Base-by-base conservation (phyloP, 1,140 invertebrate species). In the Drosophila nikananu region DNA sequence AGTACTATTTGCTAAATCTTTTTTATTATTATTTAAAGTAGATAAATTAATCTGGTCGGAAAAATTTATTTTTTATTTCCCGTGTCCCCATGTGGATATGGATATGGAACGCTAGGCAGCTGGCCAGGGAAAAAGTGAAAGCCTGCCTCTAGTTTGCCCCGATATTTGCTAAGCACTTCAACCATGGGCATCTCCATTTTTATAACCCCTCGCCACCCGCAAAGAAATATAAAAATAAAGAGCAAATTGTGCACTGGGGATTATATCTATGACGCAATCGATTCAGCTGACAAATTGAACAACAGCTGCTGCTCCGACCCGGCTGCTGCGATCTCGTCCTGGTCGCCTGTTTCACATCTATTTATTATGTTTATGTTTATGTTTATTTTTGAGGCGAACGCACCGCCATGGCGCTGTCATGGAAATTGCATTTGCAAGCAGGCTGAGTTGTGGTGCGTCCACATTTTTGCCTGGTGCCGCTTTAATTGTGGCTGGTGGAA, bases 101-200 rank as follows among this genome's bases (percentile, higher is more conserved):
- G 64, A 57, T 68, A 39, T 44, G 61, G 63, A 37, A 39, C 62
- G 39, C 30, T 17, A 39, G 63, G 32, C 49, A 55, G 21, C 37
- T 67, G 63, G 49, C 17, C 46, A 51, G 17, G 30, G 23, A 81
- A 89, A 87, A 89, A 89, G 84, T 89, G 84, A 89, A 89, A 89
- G 84, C 77, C 41, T 21, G 61, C 25, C 44, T 58, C 48, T 55
- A 49, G 46, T 41, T 48, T 15, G 46, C 35, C 27, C 13, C 32
- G 42, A 72, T 80, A 60, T 79, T 72, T 77, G 63, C 44, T 25
- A 51, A 67, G 60, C 62, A 65, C 58, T 72, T 37, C 48, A 78
- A 46, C 44, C 37, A 39, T 42, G 37, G 62, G 32, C 64, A 77
- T 77, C 75, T 70, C 71, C 59, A 63, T 49, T 68, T 78, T 49